Evolutionary conservation across 2,113 vertebrate species (phyloP).

Genomic region (Cinclus mexicanus): DNA sequence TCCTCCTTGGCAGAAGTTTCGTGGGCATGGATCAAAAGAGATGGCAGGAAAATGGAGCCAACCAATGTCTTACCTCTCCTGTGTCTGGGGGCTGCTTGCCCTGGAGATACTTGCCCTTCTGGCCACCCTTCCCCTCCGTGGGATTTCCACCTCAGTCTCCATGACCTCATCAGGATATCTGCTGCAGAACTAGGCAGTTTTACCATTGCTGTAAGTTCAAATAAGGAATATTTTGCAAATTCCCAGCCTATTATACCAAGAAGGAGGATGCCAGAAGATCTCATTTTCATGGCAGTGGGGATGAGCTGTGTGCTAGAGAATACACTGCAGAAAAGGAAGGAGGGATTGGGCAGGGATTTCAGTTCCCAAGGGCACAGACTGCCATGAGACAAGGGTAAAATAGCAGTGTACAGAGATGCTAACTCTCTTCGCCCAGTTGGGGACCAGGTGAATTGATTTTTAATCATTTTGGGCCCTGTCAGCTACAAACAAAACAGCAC

Average conservation of each 20-base stretch:
- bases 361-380: not conserved
- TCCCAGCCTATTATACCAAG: not conserved
- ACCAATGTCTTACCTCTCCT: not conserved
- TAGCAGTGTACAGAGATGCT: not conserved
- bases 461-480: not conserved
- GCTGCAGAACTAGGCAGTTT: not conserved
- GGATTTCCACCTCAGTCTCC: not conserved
- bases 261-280: not conserved
- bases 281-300: not conserved
- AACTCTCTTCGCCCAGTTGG: not conserved
- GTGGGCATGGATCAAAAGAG: not conserved
- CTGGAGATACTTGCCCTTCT: not conserved
- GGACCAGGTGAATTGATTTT: not conserved
- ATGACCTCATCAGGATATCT: not conserved
- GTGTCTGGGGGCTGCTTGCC: not conserved
- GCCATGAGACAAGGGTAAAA: not conserved
- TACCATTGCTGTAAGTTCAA: accelerated
- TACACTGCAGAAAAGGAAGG: not conserved
- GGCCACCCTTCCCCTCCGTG: not conserved
- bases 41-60: not conserved
- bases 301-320: not conserved
- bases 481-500: not conserved
- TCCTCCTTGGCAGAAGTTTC: not conserved
- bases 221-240: not conserved
- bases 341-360: not conserved